phyloP scores from a whole-genome alignment of 2,797 vertebrate genomes.

The Cuculus canorus region DNA sequence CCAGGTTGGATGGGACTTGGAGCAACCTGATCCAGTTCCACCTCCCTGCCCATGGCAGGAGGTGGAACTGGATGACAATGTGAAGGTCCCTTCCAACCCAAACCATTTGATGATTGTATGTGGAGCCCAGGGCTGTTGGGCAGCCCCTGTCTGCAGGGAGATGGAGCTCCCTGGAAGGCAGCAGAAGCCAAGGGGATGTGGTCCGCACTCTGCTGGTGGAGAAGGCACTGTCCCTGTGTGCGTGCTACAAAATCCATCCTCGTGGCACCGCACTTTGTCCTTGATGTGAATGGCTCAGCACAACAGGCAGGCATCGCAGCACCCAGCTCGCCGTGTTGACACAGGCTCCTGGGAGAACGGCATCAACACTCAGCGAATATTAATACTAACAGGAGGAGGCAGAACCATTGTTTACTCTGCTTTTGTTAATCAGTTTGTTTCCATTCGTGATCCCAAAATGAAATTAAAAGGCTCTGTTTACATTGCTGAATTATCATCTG shows the following conservation, averaged over 20 bases:
- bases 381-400: slow-evolving; percentile 17
- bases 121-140: neutral
- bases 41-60: no score
- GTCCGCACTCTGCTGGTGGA: neutral
- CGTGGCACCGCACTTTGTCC: neutral
- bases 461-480: slow-evolving; percentile 67
- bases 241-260: neutral
- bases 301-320: fast-evolving
- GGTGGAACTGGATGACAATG: no score
- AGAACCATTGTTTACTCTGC: slow-evolving; percentile 47
- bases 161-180: neutral
- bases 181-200: neutral
- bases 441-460: slow-evolving; percentile 47
- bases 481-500: slow-evolving; percentile 17
- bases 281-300: neutral
- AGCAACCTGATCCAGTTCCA: no score
- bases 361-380: neutral
- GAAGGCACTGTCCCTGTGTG: neutral
- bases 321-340: neutral
- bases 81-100: no score
- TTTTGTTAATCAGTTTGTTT: slow-evolving; percentile 72
- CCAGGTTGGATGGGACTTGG: no score
- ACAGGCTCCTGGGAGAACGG: neutral
- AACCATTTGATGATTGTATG: no score
- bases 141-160: neutral